phyloP scores from a whole-genome alignment of 2,888 invertebrate species.

The Dolichopus griseipennis region DNA sequence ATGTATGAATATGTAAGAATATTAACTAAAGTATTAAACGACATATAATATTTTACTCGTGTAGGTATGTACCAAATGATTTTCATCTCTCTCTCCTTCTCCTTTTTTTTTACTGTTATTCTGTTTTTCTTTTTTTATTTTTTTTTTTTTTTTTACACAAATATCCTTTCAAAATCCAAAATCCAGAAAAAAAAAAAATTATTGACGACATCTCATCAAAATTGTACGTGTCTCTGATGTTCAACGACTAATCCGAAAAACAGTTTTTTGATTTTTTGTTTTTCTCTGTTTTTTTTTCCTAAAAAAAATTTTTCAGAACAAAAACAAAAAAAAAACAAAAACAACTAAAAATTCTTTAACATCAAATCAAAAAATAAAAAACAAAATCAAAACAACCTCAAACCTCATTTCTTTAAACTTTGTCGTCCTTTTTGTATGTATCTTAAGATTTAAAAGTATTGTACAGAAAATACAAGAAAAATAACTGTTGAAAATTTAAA shows the following conservation, averaged over 20 bases:
- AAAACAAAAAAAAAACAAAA: too few species aligned
- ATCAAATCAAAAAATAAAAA: neutral
- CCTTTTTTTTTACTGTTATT: too few species aligned
- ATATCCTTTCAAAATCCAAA: neutral
- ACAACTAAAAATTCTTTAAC: neutral
- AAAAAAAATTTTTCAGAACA: neutral
- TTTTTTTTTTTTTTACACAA: neutral
- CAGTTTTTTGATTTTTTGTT: too few species aligned
- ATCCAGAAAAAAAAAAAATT: slow-evolving; percentile 10
- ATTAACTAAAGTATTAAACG: neutral
- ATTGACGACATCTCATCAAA: slow-evolving; percentile 23
- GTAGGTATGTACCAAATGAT: neutral
- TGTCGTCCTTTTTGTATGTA: neutral
- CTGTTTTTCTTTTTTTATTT: neutral
- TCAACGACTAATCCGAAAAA: slow-evolving; percentile 8
- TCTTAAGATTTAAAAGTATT: too few species aligned
- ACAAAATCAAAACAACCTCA: neutral
- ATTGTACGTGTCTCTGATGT: slow-evolving; percentile 19
- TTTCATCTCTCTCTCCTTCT: neutral
- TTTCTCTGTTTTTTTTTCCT: too few species aligned
- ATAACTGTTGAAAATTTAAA: too few species aligned
- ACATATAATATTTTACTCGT: slow-evolving; percentile 1
- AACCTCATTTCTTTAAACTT: neutral
- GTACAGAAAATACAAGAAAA: too few species aligned
- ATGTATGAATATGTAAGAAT: neutral